Base-by-base conservation (phyloP, 2,797 vertebrate genomes). In the Microctenopoma steveboyesi region DNA sequence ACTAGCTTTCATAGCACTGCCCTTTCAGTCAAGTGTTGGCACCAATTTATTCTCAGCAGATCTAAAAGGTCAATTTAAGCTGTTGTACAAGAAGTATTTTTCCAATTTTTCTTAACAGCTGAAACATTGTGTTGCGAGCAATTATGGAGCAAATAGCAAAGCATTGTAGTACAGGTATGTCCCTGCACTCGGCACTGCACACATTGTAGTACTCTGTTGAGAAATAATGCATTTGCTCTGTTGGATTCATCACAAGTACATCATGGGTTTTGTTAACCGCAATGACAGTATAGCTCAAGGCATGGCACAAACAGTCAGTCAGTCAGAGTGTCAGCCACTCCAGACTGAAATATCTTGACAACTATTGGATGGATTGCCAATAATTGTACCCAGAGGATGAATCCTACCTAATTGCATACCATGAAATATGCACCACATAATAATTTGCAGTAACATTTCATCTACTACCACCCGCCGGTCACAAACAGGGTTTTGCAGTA, bases 41-140 rank as follows among this genome's bases (percentile, higher is more conserved):
- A 78, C 82, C 88, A 89, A 74, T 86, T 79, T 82, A 79, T 82
- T 81, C 85, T 76, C 68, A 43, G 59, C 39, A 47, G 81, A 80
- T 64, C 69, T 72, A 76, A 88, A 86, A 91, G 82, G 83, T 88
- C 86, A 91, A 72, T 82, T 86, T 62, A 66, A 54, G 10, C n/a
- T 63, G 68, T 85, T 85, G 62, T 69, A 82, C 47, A 25, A 68
- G 51, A 79, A 48, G 35, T 64, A 58, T 79, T 86, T 86, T 84
- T 69, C 35, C 54, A 11, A 43, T 79, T 86, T 79, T 59, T 58
- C 28, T 49, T 53, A 56, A 75, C 63, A 73, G 66, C 46, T 67
- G 54, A 28, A 72, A 60, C 68, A 74, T 60, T 30, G 49, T 73
- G 82, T 51, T 63, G 40, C 22, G 22, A 49, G 39, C 53, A 72